A percentile compares a stretch with the other conserved stretches of the same genome.
These are phyloP conservation scores for Chymomyza procnemis DNA, from an alignment of 2,888 invertebrate species.

Conservation along the genomic window DNA sequence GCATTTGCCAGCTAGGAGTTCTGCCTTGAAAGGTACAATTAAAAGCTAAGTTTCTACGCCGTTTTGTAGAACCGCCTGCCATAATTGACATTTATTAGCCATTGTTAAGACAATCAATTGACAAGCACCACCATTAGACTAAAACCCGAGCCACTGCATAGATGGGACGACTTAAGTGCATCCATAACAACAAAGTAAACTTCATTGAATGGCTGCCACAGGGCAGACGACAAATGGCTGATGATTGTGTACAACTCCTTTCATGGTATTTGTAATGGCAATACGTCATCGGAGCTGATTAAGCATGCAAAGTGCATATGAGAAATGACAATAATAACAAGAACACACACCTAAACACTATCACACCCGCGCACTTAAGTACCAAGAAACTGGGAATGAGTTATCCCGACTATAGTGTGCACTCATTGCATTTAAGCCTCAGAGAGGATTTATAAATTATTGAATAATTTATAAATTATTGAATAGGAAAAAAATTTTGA, in stretches of 20 bases:
- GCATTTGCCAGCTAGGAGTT: too few relatives aligned
- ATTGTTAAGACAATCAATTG: not conserved
- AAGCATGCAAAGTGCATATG: slow-evolving; percentile 1
- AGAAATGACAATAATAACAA: not conserved
- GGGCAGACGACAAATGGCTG: not conserved
- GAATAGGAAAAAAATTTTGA: too few relatives aligned
- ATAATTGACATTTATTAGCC: slow-evolving; percentile 18
- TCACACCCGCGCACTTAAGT: not conserved
- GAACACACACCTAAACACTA: not conserved
- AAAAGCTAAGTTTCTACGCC: not conserved
- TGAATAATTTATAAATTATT: too few relatives aligned
- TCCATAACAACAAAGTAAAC: not conserved
- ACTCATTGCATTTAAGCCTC: too few relatives aligned
- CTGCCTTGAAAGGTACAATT: not conserved
- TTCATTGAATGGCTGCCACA: not conserved
- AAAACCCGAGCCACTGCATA: not conserved
- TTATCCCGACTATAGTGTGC: too few relatives aligned
- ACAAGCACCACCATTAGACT: not conserved
- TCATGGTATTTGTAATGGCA: not conserved
- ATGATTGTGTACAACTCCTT: not conserved
- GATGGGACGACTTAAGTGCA: not conserved
- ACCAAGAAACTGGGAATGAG: too few relatives aligned
- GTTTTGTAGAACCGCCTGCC: not conserved
- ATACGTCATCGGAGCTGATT: not conserved
- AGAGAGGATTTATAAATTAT: too few relatives aligned